Evolutionary conservation across 2,113 vertebrate genomes (phyloP), one percentile per base, ranked within the genome.

Genomic region (Balaeniceps rex): DNA sequence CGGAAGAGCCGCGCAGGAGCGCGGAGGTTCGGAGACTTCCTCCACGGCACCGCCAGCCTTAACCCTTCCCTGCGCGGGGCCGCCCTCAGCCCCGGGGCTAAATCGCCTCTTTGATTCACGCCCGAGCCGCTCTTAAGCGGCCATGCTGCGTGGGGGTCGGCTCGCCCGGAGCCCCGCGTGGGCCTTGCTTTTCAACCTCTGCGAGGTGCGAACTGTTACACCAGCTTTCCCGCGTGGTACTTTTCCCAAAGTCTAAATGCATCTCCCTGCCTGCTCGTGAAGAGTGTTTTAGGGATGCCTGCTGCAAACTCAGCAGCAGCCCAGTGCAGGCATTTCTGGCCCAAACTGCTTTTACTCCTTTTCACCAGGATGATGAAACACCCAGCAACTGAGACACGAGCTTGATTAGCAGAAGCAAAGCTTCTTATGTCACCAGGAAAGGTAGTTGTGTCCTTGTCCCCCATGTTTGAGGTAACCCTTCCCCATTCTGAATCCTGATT

Each of bases 301-400:
- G n/a, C n/a, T 40, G 72, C 55, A 21, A 28, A 7, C 33, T 3
- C n/a, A 2, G 51, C 44, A 15, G 10, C 42, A 12, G 36, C 18
- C 47, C 36, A 3, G 19, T 1, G 36, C 55, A 8, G 71, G 34
- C 19, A 1, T 29, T 40, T 13, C 40, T 61, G 54, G 10, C 47
- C 61, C 21, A 19, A 33, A 19, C 5, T 2, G 44, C 1, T 24
- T 33, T 21, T 36, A 0, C 28, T 38, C 31, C 4, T 58, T 26
- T 17, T 33, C 23, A 8, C 4, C 47, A 19, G 55, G 19, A 25
- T 8, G 4, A 19, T 2, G 36, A 40, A 25, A 31, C 15, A 8
- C 18, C 4, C 1, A 5, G 34, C 11, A 3, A 14, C 28, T 0
- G 33, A 18, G 63, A 3, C 1, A 6, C 0, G 8, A 38, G 33